Evolutionary conservation across 2,888 invertebrate genomes (phyloP).

Genomic region (Temnothorax ravouxi): DNA sequence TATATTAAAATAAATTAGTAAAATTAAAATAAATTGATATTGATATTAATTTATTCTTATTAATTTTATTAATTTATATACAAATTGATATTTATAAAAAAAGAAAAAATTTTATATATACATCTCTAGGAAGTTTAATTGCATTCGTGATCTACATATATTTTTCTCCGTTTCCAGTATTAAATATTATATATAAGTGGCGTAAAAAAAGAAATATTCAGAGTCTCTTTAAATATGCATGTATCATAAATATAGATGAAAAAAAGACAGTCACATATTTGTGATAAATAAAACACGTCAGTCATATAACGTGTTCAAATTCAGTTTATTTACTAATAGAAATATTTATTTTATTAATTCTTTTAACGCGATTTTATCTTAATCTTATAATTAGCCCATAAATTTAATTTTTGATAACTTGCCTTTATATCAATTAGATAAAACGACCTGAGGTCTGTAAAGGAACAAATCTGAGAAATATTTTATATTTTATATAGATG

Average conservation of each 20-base stretch:
- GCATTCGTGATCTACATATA: background rate
- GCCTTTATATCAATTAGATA: background rate
- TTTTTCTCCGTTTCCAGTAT: background rate
- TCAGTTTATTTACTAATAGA: background rate
- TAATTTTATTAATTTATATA: background rate
- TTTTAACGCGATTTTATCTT: background rate
- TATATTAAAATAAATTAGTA: background rate
- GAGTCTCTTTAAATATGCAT: background rate
- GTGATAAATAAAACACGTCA: background rate
- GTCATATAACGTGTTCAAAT: no score
- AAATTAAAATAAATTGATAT: background rate
- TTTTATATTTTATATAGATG: background rate
- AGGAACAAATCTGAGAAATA: background rate
- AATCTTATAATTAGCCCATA: background rate
- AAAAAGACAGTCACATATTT: background rate
- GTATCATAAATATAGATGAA: background rate
- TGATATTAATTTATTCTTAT: no score
- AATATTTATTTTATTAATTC: background rate
- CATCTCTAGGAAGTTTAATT: background rate
- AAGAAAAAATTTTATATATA: background rate
- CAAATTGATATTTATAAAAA: background rate
- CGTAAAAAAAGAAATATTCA: background rate
- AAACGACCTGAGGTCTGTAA: background rate
- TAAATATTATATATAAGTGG: slow-evolving; percentile 9
- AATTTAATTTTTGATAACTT: background rate